phyloP scores from a whole-genome alignment of 2,113 vertebrate genomes.

The Megaleporinus macrocephalus region DNA sequence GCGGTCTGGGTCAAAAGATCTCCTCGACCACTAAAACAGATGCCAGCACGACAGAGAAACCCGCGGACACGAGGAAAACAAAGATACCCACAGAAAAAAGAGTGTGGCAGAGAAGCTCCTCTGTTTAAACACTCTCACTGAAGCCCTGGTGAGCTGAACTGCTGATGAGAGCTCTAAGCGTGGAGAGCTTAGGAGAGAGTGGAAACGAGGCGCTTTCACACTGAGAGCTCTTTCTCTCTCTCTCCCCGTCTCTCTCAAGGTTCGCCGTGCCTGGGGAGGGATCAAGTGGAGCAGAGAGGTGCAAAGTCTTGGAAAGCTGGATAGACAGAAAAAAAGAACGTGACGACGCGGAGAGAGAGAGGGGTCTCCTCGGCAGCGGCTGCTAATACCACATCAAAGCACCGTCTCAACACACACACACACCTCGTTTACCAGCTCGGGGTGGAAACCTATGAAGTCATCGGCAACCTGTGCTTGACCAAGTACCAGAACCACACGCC shows the following conservation, averaged over 20 bases:
- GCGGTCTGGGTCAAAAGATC: not conserved
- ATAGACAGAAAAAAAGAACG: constrained; percentile 34
- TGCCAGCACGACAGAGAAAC: not conserved
- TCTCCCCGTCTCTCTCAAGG: constrained; percentile 7
- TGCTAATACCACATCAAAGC: constrained; percentile 46
- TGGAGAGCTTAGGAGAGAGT: not conserved
- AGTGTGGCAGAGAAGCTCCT: not conserved
- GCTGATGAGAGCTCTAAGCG: not conserved
- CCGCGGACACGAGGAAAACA: not conserved
- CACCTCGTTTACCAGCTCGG: not conserved
- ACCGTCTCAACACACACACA: not conserved
- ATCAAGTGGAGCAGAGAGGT: constrained; percentile 23
- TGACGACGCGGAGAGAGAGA: not conserved
- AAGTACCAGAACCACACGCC: not conserved
- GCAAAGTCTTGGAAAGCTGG: constrained; percentile 40
- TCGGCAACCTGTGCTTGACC: not conserved
- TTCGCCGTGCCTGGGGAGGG: constrained; percentile 24
- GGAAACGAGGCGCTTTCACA: not conserved
- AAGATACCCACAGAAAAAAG: not conserved
- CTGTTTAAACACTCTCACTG: not conserved
- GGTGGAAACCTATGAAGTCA: not conserved
- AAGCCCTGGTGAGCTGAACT: not conserved
- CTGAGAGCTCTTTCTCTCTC: not conserved
- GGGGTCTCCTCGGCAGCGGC: constrained; percentile 27
- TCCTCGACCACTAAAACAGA: not conserved